These are phyloP conservation scores for Pandemis corylana DNA, from an alignment of 2,888 invertebrate genomes.

Conservation along the genomic window DNA sequence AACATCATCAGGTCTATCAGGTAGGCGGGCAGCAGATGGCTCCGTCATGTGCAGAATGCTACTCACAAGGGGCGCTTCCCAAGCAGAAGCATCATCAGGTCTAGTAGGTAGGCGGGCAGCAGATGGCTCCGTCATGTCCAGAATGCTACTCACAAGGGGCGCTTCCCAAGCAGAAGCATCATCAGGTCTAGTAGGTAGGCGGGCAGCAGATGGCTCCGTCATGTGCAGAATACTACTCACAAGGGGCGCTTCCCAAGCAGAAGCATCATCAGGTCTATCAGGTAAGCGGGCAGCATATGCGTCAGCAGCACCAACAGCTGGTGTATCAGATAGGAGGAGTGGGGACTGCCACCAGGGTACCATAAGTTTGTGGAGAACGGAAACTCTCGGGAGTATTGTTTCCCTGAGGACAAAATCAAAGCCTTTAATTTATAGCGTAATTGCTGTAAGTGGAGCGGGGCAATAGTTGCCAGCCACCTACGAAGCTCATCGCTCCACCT, in stretches of 20 bases:
- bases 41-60: neutral
- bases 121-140: too few species aligned
- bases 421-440: neutral
- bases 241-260: conserved; percentile 86
- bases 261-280: conserved; percentile 86
- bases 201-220: too few species aligned
- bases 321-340: conserved; percentile 88
- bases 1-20: conserved; percentile 61
- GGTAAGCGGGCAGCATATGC: conserved; percentile 91
- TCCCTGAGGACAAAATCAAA: conserved; percentile 61
- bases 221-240: conserved; percentile 81
- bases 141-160: too few species aligned
- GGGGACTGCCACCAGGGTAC: conserved; percentile 91
- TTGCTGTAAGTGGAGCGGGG: too few species aligned
- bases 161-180: too few species aligned
- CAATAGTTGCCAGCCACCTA: too few species aligned
- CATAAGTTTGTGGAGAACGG: conserved; percentile 92
- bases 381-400: conserved; percentile 86
- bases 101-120: too few species aligned
- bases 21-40: too few species aligned
- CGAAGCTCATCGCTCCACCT: too few species aligned
- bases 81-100: conserved; percentile 78
- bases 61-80: conserved; percentile 93
- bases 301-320: conserved; percentile 88
- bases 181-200: too few species aligned